Conservation (phyloP, 2,113 vertebrate species). For the Hypomesus transpacificus region DNA sequence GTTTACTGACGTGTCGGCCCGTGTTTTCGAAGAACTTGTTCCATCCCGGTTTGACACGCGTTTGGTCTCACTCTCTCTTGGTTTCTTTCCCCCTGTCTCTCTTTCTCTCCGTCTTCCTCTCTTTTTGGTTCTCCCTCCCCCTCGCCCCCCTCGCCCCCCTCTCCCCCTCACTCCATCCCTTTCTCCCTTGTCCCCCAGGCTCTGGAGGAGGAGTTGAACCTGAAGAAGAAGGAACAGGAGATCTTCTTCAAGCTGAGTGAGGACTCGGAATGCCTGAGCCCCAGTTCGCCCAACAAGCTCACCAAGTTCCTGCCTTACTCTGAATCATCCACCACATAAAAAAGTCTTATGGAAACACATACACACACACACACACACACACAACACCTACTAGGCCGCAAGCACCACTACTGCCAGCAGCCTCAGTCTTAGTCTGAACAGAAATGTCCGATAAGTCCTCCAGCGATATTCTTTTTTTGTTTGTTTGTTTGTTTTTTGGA, state of each 20-base stretch:
- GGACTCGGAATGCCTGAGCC: constrained; percentile 60
- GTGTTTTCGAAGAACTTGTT: not conserved
- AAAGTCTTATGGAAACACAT: not conserved
- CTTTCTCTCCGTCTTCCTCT: not conserved
- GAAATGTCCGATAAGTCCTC: constrained; percentile 10
- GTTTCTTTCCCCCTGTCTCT: not conserved
- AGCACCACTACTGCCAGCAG: not conserved
- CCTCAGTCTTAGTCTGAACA: constrained; percentile 3
- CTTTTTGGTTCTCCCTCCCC: not conserved
- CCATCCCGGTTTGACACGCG: not conserved
- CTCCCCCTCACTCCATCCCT: not conserved
- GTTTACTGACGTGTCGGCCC: not conserved
- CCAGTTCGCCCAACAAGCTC: constrained; percentile 76
- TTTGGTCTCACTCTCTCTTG: not conserved
- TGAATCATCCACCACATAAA: constrained; percentile 65
- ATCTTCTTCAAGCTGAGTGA: constrained; percentile 85
- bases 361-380: not conserved
- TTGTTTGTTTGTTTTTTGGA: constrained; percentile 32
- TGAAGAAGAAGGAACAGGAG: constrained; percentile 89
- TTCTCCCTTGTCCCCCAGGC: constrained; percentile 63
- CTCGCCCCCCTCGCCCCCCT: no score
- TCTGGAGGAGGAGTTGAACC: constrained; percentile 87
- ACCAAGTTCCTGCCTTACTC: constrained; percentile 86
- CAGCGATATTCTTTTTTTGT: constrained; percentile 11
- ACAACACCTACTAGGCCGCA: not conserved